Base-by-base conservation (phyloP, 2,888 invertebrate species). In the Ectropis crepuscularia region DNA sequence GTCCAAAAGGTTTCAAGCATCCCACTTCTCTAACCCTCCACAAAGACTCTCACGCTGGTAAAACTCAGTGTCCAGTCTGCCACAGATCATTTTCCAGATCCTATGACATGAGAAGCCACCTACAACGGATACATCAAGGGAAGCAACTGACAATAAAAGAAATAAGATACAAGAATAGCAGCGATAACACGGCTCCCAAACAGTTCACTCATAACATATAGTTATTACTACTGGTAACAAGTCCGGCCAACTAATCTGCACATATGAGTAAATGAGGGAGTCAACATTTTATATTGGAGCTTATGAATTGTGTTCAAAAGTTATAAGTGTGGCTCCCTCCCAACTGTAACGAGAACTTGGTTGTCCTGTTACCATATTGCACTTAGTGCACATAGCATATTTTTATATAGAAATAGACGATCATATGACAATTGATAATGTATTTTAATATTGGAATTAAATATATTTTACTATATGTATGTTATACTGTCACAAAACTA, bases 1-100 rank as follows among this genome's bases (percentile, higher is more conserved):
- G 95, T 83, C 94, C 94, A 68, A 95, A 94, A 88, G 94, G 94
- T 66, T 95, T 95, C 78, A 94, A 94, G 78, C 94, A 94, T 82
- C 94, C 94, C 11, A 94, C 94, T 69, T 95, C 95, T 58, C 83
- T 95, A 75, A 94, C 94, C 61, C 86, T 94, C 55, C 95, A 95
- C 77, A 94, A 94, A 84, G 94, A 94, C 79, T 93, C 94, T 50
- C 95, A 95, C 73, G 94, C 93, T 57, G 95, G 95, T 37, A 94
- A 94, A 81, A 95, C 95, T 28, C 93, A 94, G 74, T 95, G 95
- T 73, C 94, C 94, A 8, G 94, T 95, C 57, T 95, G 95, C 73
- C 93, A 92, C 70, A 88, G 94, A 69, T 93, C 94, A 65, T 94
- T 95, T 79, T 94, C 94, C 71, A 86, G 95, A 65, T 94, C 94